Percentiles rank a stretch among this genome's conserved stretches.
These are phyloP conservation scores for Tipula helvola DNA, from an alignment of 2,888 invertebrate genomes.

Conservation along the genomic window DNA sequence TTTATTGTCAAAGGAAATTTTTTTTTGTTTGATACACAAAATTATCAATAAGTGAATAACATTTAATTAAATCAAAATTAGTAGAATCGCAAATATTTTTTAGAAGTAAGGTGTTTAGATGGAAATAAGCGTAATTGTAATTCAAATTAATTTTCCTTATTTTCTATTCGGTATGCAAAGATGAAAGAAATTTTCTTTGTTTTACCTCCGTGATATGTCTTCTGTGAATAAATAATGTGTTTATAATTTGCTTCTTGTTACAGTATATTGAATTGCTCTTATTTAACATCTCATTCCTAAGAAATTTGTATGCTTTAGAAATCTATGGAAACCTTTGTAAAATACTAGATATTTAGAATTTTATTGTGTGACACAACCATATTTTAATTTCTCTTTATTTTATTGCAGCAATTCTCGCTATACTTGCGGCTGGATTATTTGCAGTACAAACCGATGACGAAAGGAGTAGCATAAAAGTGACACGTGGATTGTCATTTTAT, in stretches of 20 bases:
- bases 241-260: no score
- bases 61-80: background rate
- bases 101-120: background rate
- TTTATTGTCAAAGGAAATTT: background rate
- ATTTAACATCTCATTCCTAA: no score
- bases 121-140: background rate
- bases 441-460: slow-evolving; percentile 74
- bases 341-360: no score
- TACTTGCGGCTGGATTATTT: slow-evolving; percentile 70
- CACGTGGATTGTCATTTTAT: slow-evolving; percentile 74
- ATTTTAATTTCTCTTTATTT: background rate
- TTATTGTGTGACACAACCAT: background rate
- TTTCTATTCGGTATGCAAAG: background rate
- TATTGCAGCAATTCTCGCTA: slow-evolving; percentile 60
- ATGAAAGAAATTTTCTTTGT: background rate
- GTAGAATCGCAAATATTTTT: background rate
- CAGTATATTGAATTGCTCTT: no score
- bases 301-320: no score
- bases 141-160: background rate
- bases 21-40: no score
- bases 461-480: slow-evolving; percentile 58
- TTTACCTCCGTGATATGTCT: background rate
- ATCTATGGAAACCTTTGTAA: no score
- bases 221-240: background rate
- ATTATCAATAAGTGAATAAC: no score